phyloP scores from a whole-genome alignment of 1,140 invertebrate genomes.

The Apolygus lucorum region DNA sequence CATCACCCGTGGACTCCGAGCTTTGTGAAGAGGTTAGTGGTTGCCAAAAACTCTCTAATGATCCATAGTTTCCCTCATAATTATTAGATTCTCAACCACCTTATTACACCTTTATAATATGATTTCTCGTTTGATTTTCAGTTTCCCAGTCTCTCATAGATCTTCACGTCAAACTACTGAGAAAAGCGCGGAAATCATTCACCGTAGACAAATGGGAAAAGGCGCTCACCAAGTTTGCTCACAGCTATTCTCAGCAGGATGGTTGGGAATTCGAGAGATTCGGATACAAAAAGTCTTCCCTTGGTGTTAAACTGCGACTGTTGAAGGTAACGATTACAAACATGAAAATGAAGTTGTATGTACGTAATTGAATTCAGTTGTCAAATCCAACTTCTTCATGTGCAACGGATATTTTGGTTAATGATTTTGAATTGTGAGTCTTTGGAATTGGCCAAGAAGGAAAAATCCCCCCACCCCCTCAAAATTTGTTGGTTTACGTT shows the following conservation, averaged over 20 bases:
- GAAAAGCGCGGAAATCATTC: constrained; percentile 76
- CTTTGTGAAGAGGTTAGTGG: background rate
- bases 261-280: constrained; percentile 93
- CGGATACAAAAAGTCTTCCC: constrained; percentile 86
- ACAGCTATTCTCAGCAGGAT: constrained; percentile 76
- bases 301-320: constrained; percentile 76
- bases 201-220: constrained; percentile 84
- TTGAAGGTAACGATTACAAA: constrained; percentile 59
- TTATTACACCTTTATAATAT: too few relatives aligned
- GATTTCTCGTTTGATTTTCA: constrained; percentile 44
- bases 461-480: too few relatives aligned
- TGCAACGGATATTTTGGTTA: too few relatives aligned
- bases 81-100: too few relatives aligned
- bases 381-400: too few relatives aligned
- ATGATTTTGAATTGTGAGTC: too few relatives aligned
- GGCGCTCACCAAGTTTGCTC: constrained; percentile 81
- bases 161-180: constrained; percentile 78
- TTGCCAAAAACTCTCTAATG: background rate
- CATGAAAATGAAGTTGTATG: too few relatives aligned
- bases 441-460: too few relatives aligned
- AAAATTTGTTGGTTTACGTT: too few relatives aligned
- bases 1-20: too few relatives aligned
- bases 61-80: too few relatives aligned
- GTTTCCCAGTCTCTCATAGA: constrained; percentile 70
- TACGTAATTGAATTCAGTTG: too few relatives aligned